phyloP scores from a whole-genome alignment of 2,888 invertebrate species.

The Capitulum mitella region DNA sequence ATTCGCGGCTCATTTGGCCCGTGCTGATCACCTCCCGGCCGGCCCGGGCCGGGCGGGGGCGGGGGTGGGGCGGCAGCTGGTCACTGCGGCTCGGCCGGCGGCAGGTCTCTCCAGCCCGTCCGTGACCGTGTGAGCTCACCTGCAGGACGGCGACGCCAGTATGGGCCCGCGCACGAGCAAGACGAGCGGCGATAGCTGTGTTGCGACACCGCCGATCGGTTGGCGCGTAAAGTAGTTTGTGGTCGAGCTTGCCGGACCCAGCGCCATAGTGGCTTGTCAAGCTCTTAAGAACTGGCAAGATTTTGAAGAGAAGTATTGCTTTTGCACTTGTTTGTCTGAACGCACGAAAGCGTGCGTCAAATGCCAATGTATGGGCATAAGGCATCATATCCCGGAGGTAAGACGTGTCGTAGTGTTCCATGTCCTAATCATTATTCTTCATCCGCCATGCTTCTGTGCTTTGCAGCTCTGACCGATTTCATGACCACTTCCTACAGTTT shows the following conservation, averaged over 20 bases:
- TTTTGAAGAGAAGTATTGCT: not conserved
- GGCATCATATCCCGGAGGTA: not conserved
- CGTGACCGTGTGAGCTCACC: not conserved
- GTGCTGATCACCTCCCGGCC: slow-evolving; percentile 4
- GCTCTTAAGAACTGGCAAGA: not conserved
- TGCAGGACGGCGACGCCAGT: not conserved
- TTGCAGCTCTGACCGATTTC: no score
- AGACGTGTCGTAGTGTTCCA: no score
- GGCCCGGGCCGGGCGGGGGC: no score
- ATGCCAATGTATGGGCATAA: slow-evolving; percentile 19
- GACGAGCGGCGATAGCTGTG: not conserved
- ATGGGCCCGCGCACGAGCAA: not conserved
- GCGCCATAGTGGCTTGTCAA: not conserved
- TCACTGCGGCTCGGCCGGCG: not conserved
- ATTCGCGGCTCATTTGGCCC: not conserved
- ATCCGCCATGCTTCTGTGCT: no score
- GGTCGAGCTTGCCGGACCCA: not conserved
- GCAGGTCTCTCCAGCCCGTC: not conserved
- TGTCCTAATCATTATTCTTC: no score
- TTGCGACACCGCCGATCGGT: not conserved
- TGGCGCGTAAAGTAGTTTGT: not conserved
- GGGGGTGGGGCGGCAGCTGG: not conserved
- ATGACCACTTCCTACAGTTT: no score
- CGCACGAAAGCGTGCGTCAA: slow-evolving; percentile 11
- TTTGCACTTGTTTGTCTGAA: not conserved